These are phyloP conservation scores for Beris morrisii DNA, from an alignment of 2,888 invertebrate genomes.

Conservation along the genomic window DNA sequence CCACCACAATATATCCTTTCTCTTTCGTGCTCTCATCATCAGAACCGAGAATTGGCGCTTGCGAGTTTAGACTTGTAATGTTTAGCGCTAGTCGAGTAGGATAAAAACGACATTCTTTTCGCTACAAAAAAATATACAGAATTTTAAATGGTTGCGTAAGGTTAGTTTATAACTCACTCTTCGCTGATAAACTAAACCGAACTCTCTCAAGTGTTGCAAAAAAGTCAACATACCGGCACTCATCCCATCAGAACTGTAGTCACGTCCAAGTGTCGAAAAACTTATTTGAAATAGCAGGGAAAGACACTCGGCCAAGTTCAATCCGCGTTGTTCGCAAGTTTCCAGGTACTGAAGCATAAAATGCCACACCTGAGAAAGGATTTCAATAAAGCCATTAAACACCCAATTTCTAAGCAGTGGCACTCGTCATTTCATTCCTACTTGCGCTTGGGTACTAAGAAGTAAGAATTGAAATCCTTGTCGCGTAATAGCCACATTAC, in stretches of 20 bases:
- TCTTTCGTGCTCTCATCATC: conserved; percentile 59
- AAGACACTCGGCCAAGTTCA: conserved; percentile 88
- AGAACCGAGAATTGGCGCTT: conserved; percentile 52
- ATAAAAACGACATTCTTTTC: conserved; percentile 90
- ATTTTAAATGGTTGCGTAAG: background rate
- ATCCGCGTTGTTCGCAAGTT: conserved; percentile 82
- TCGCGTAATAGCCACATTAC: conserved; percentile 84
- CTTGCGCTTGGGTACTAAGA: conserved; percentile 79
- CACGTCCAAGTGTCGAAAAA: conserved; percentile 91
- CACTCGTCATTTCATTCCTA: conserved; percentile 22
- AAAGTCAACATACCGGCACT: conserved; percentile 84
- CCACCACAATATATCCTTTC: conserved; percentile 85
- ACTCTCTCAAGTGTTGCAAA: conserved; percentile 93
- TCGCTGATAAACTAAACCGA: conserved; percentile 95
- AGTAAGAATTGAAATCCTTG: conserved; percentile 97
- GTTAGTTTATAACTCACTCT: conserved; percentile 63
- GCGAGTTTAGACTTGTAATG: conserved; percentile 64
- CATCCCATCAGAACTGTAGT: conserved; percentile 96
- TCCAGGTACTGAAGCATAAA: conserved; percentile 95
- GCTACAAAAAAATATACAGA: conserved; percentile 55
- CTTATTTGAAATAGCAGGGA: conserved; percentile 96
- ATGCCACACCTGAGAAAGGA: conserved; percentile 71
- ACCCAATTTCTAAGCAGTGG: background rate
- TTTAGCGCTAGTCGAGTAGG: conserved; percentile 91
- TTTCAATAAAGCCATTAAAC: background rate